Base-by-base conservation (phyloP, 2,797 vertebrate species). In the Vespertilio murinus region DNA sequence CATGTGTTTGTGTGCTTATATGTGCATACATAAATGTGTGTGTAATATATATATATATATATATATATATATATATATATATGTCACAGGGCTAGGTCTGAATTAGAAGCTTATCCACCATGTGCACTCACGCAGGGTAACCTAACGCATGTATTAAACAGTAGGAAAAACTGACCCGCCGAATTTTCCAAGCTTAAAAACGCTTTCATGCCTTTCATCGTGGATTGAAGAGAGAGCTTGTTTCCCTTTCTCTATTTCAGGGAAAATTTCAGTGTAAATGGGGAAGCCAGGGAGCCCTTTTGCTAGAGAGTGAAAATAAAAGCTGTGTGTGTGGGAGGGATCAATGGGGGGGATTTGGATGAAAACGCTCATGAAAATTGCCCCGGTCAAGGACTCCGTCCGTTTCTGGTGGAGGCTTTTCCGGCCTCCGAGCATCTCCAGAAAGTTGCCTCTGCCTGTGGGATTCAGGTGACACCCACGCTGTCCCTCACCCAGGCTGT, bases 121-220 rank as follows among this genome's bases (percentile, higher is more conserved):
- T 98, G 97, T 98, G 98, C 98, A 97, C 97, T 98, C 97, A 96
- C 97, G 97, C 97, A 95, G 80, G 91, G 61, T 97, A 98, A 98
- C 97, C 97, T 96, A 97, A 98, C 96, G 94, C 79, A 1, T 94
- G 92, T 97, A 97, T 98, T 98, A 98, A 98, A 98, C 96, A 96
- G 97, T 98, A 98, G 98, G 98, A 98, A 98, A 98, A 98, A 97
- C 80, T 98, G 98, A 98, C 95, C 25, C 0, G 90, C 94, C 96
- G 90, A 95, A 95, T 96, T 97, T 98, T 98, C 98, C 98, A 96
- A 97, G 97, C 91, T 97, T 96, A 97, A 97, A 94, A 97, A 67
- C 77, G 16, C 77, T 98, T 98, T 98, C 97, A 97, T 96, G 97
- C 93, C 64, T 97, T 96, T 98, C 96, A 97, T 97, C 98, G 97